These are phyloP conservation scores for Slavum lentiscoides DNA, from an alignment of 2,888 invertebrate species.

Conservation along the genomic window DNA sequence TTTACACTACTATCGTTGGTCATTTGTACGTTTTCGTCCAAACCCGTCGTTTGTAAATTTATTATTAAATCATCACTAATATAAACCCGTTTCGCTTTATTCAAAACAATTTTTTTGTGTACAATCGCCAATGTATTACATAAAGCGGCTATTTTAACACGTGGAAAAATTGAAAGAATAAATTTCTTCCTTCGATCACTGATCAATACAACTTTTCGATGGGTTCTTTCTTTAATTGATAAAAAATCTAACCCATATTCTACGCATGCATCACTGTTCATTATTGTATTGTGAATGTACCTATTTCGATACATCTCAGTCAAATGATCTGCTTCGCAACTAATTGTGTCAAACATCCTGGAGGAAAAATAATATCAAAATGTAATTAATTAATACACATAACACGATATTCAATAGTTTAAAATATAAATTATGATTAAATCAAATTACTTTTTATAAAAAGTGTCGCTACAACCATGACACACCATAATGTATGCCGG, in stretches of 20 bases:
- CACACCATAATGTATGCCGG: constrained; percentile 76
- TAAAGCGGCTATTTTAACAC: constrained; percentile 73
- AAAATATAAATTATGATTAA: no score
- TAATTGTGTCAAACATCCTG: constrained; percentile 49
- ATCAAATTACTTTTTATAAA: constrained; percentile 63
- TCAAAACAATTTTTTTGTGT: constrained; percentile 70
- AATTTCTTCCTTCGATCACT: constrained; percentile 28
- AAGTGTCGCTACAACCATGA: constrained; percentile 72
- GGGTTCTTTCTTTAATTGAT: constrained; percentile 24
- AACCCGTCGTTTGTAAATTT: constrained; percentile 30
- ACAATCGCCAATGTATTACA: constrained; percentile 75
- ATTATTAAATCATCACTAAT: constrained; percentile 56
- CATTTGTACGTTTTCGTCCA: constrained; percentile 17
- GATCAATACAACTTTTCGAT: constrained; percentile 3
- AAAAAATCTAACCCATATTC: constrained; percentile 68
- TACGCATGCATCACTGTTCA: constrained; percentile 67
- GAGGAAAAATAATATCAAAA: constrained; percentile 9
- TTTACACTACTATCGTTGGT: constrained; percentile 1
- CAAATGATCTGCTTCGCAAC: constrained; percentile 40
- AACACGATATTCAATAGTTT: no score
- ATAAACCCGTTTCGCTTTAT: constrained; percentile 58
- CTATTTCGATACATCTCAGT: constrained; percentile 57
- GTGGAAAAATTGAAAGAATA: constrained; percentile 45
- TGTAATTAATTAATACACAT: neutral
- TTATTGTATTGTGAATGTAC: constrained; percentile 67